Evolutionary conservation across 2,113 vertebrate species (phyloP).

Genomic region (Ailuropoda melanoleuca): DNA sequence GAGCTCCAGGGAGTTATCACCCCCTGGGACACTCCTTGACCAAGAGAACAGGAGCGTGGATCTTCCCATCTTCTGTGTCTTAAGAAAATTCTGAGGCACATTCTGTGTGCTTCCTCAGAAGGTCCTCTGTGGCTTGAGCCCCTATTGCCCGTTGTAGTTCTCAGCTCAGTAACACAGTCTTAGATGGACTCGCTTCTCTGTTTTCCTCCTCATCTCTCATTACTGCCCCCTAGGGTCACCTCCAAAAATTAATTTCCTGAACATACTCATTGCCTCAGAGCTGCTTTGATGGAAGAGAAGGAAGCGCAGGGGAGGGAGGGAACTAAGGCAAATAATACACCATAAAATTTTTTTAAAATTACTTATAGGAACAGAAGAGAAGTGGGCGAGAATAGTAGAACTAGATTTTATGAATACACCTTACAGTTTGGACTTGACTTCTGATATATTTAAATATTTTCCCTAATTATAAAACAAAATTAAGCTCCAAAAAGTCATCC

Average conservation of each 20-base stretch:
- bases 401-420: background rate
- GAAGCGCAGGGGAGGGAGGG: background rate
- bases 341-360: background rate
- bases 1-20: background rate
- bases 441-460: conserved; percentile 44
- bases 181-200: background rate
- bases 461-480: conserved; percentile 42
- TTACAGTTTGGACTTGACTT: conserved; percentile 12
- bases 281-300: background rate
- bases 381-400: background rate
- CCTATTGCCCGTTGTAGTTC: background rate
- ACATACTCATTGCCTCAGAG: background rate
- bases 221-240: background rate
- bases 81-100: background rate
- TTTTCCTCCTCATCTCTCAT: background rate
- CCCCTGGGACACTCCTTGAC: background rate
- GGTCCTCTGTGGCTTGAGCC: background rate
- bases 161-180: background rate
- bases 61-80: background rate
- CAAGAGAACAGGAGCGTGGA: background rate
- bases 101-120: background rate
- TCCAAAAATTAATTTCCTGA: background rate
- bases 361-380: background rate
- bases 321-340: background rate
- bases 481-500: conserved; percentile 24